Conservation (phyloP, 2,888 invertebrate species). For the Anarsia innoxiella region DNA sequence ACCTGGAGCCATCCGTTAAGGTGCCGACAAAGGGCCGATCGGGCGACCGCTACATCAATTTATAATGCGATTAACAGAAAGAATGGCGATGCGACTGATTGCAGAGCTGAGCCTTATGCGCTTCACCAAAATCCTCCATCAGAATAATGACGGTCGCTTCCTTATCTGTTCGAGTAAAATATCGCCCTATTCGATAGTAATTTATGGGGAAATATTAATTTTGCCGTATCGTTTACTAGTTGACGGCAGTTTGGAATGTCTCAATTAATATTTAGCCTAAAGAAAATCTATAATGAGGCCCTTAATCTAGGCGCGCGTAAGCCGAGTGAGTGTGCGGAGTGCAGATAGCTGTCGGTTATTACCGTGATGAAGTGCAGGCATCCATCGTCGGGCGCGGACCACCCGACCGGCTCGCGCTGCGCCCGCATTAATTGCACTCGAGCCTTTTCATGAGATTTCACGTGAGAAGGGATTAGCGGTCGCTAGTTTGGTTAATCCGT, state of each 20-base stretch:
- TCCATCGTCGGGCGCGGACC: slow-evolving; percentile 48
- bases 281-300: slow-evolving; percentile 65
- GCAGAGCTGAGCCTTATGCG: slow-evolving; percentile 48
- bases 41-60: slow-evolving; percentile 59
- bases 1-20: slow-evolving; percentile 47
- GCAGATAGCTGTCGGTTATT: slow-evolving; percentile 46
- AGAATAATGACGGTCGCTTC: slow-evolving; percentile 43
- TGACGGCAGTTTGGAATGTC: slow-evolving; percentile 62
- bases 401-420: slow-evolving; percentile 24
- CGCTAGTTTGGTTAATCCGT: slow-evolving; percentile 61
- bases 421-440: slow-evolving; percentile 47
- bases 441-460: slow-evolving; percentile 57
- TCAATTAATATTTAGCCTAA: slow-evolving; percentile 73
- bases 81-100: slow-evolving; percentile 61
- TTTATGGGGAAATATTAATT: slow-evolving; percentile 53
- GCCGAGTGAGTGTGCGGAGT: slow-evolving; percentile 60
- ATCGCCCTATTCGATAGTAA: slow-evolving; percentile 32
- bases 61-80: slow-evolving; percentile 71
- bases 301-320: slow-evolving; percentile 66
- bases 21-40: slow-evolving; percentile 59
- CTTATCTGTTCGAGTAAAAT: slow-evolving; percentile 37
- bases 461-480: slow-evolving; percentile 60
- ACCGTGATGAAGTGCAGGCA: slow-evolving; percentile 62
- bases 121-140: slow-evolving; percentile 44
- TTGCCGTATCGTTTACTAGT: slow-evolving; percentile 36